Evolutionary conservation across 53 echinoderm and acorn worm species (phyloP).

Genomic region (Holothuria leucospilota): DNA sequence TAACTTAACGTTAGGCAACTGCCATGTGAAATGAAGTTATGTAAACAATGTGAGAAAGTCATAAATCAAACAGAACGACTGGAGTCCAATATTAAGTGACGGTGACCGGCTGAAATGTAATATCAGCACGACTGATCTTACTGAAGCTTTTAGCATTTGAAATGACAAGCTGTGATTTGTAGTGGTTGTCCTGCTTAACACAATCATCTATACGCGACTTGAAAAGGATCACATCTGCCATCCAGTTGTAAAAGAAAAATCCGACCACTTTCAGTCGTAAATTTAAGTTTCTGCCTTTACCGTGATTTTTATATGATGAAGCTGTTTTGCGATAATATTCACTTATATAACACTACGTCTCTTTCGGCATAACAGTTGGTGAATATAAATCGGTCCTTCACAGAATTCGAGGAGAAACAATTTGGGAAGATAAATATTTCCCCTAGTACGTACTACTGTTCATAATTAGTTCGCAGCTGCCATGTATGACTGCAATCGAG

Average conservation of each 20-base stretch:
- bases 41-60: constrained; percentile 8
- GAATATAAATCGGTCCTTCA: too few species aligned
- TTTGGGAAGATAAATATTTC: too few species aligned
- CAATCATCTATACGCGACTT: constrained; percentile 19
- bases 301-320: too few species aligned
- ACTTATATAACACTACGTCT: too few species aligned
- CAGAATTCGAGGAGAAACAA: too few species aligned
- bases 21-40: constrained; percentile 35
- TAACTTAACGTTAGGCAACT: not conserved
- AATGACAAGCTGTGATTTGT: constrained; percentile 41
- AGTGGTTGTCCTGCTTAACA: constrained; percentile 23
- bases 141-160: constrained; percentile 19
- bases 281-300: not conserved
- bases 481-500: too few species aligned
- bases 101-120: constrained; percentile 12
- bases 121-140: constrained; percentile 26
- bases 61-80: constrained; percentile 14
- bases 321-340: too few species aligned
- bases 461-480: too few species aligned
- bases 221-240: constrained; percentile 30
- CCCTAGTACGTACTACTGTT: too few species aligned
- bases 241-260: constrained; percentile 33
- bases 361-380: too few species aligned
- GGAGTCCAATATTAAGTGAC: constrained; percentile 3
- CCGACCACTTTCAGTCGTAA: constrained; percentile 26